Evolutionary conservation across 2,797 vertebrate genomes (phyloP), one percentile per base, ranked within the genome.

Genomic region (Orestias chungarensis): DNA sequence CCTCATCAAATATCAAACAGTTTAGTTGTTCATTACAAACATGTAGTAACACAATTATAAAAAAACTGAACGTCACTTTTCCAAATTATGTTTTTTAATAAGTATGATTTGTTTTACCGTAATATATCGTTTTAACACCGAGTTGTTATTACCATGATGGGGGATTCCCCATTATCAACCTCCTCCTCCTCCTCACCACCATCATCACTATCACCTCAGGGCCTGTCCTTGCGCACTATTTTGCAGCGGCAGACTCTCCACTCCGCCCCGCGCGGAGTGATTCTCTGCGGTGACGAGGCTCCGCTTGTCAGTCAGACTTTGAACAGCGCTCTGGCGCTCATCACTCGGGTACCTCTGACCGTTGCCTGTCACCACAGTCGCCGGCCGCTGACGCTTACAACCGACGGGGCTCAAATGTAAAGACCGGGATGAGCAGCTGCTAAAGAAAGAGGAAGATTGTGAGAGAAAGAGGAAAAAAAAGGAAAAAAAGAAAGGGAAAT

Each of bases 291-390:
- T 90, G 87, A 84, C 64, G 7, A 91, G 92, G 91, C 92, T 67
- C 52, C 2, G 88, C 88, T 91, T 94, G 93, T 94, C 92, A 92
- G 91, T 92, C 91, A 93, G 89, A 91, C 92, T 93, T 94, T 94
- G 90, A 94, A 94, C 91, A 55, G 87, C 46, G 82, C 86, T 75
- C 90, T 92, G 91, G 93, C 93, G 93, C 91, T 91, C 91, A 90
- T 84, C 91, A 70, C 76, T 33, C n/a, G 80, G 76, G 89, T 83
- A 88, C 88, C 89, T 84, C 74, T 62, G 84, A 43, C 79, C 82
- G 77, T 88, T 67, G 79, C 73, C 44, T 68, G 81, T 77, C 87
- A 70, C 73, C 79, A 66, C 43, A 76, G 66, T 76, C 82, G 67
- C 83, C 50, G 68, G 72, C 2, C 29, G 27, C 81, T 80, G 81